phyloP scores from a whole-genome alignment of 2,113 vertebrate genomes.

The Amia ocellicauda region DNA sequence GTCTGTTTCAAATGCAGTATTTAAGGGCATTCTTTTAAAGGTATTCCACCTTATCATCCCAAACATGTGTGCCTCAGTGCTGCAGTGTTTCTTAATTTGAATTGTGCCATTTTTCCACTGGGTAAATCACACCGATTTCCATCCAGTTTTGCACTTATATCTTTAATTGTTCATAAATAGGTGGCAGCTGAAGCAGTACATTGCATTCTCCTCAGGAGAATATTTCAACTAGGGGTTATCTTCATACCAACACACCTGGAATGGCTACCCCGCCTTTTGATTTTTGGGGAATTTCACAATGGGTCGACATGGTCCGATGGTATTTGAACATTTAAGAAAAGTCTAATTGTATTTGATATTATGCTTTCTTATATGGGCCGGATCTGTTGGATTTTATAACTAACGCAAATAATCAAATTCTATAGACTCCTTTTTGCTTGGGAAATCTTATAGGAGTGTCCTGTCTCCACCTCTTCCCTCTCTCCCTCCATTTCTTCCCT shows the following conservation, averaged over 20 bases:
- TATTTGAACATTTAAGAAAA: constrained; percentile 13
- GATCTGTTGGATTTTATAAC: constrained; percentile 16
- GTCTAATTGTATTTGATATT: constrained; percentile 7
- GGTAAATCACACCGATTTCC: too few relatives aligned
- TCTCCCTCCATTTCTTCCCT: not conserved
- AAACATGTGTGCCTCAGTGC: too few relatives aligned
- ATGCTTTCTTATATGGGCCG: constrained; percentile 7
- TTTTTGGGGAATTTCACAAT: constrained; percentile 10
- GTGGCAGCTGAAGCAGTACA: constrained; percentile 5
- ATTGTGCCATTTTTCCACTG: too few relatives aligned
- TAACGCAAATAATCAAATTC: constrained; percentile 6
- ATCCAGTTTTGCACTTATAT: constrained; percentile 4
- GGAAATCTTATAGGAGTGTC: too few relatives aligned
- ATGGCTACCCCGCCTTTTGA: not conserved
- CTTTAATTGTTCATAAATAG: not conserved
- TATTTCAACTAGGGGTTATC: not conserved
- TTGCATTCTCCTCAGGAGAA: not conserved
- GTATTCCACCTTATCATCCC: too few relatives aligned
- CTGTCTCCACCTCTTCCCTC: not conserved
- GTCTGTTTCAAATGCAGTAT: too few relatives aligned
- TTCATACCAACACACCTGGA: constrained; percentile 1
- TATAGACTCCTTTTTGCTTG: not conserved
- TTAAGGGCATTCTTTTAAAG: too few relatives aligned
- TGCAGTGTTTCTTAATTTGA: too few relatives aligned
- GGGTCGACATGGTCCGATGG: constrained; percentile 7